These are phyloP conservation scores for Hyppa rectilinea DNA, from an alignment of 2,888 invertebrate genomes.

Conservation along the genomic window DNA sequence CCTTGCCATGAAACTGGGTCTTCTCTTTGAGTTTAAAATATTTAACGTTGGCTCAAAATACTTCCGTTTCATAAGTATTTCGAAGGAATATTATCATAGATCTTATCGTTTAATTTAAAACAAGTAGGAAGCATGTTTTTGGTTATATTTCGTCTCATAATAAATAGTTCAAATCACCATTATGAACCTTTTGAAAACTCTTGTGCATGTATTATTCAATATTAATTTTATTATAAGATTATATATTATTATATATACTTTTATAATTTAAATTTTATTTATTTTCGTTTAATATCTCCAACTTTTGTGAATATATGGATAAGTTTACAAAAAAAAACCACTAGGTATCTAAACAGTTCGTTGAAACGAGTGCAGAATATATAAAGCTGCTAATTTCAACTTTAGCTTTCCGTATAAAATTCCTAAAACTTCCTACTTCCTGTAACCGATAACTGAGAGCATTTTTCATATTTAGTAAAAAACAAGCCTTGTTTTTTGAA, in stretches of 20 bases:
- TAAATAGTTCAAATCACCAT: background rate
- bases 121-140: background rate
- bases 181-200: background rate
- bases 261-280: too few species aligned
- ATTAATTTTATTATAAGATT: too few species aligned
- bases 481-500: background rate
- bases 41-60: conserved; percentile 30
- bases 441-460: background rate
- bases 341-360: conserved; percentile 29
- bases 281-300: background rate
- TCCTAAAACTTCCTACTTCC: conserved; percentile 17
- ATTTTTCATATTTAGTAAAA: background rate
- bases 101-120: background rate
- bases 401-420: conserved; percentile 27
- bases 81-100: conserved; percentile 8
- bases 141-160: too few species aligned
- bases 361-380: conserved; percentile 42
- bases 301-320: conserved; percentile 21
- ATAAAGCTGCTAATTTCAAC: conserved; percentile 31
- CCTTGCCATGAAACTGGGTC: conserved; percentile 42
- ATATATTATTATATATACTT: too few species aligned
- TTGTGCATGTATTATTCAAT: too few species aligned
- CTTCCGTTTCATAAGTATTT: background rate
- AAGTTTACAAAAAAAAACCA: conserved; percentile 35
- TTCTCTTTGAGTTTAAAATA: conserved; percentile 45